Conservation (phyloP, 2,797 vertebrate species). For the Macroramphosus scolopax region DNA sequence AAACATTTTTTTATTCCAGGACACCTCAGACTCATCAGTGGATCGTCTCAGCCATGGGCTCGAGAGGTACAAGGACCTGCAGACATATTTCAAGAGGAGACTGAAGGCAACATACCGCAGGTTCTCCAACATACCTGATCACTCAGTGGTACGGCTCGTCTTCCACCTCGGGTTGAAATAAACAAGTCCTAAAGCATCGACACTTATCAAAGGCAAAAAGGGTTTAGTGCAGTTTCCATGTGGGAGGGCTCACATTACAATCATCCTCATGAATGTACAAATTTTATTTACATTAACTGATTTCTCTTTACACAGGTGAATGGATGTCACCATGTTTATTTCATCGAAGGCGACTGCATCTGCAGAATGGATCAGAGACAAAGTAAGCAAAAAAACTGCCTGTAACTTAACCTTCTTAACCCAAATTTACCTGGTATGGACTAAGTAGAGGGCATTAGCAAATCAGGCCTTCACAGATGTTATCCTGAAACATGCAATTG, state of each 20-base stretch:
- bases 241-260: too few species aligned
- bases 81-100: constrained; percentile 79
- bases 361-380: constrained; percentile 80
- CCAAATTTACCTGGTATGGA: too few species aligned
- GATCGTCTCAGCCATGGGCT: constrained; percentile 63
- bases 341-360: constrained; percentile 82
- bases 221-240: too few species aligned
- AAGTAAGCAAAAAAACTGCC: constrained; percentile 77
- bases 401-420: too few species aligned
- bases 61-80: constrained; percentile 73
- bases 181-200: too few species aligned
- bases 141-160: constrained; percentile 70
- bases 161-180: too few species aligned
- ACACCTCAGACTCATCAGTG: constrained; percentile 22
- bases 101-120: constrained; percentile 69
- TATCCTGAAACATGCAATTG: too few species aligned
- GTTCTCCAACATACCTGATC: constrained; percentile 57
- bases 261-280: too few species aligned
- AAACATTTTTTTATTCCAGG: constrained; percentile 35
- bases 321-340: constrained; percentile 83
- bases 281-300: neutral
- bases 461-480: too few species aligned
- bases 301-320: constrained; percentile 73
- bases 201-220: too few species aligned
- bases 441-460: too few species aligned